Evolutionary conservation across 2,888 invertebrate species (phyloP), one percentile per base, ranked within the genome.

Genomic region (Netelia fuscicornis): DNA sequence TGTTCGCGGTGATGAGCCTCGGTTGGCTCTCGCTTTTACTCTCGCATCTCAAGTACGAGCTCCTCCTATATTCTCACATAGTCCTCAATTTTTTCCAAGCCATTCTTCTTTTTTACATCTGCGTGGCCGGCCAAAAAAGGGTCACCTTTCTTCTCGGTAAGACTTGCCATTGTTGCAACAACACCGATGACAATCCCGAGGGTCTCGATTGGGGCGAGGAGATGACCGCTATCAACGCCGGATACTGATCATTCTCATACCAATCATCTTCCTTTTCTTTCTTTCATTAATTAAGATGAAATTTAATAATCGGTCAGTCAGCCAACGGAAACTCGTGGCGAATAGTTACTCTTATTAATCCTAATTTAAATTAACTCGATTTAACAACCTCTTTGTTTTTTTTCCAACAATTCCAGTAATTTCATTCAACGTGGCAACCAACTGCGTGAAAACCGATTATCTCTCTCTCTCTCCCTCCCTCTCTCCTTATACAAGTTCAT

Each of bases 141-240:
- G 97, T 98, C 0, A 96, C 96, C 9, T 97, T 96, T 93, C 94
- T 98, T 78, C 93, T 98, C 67, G 95, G 96, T 84, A 97, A 98
- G 93, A 96, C 97, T 75, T 98, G 97, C 93, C 93, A 94, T 68
- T 95, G 95, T 85, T 95, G 95, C 88, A 93, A 94, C 76, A 94
- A 94, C 76, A 94, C 94, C 5, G 91, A 90, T 9, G 96, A 97
- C 86, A 96, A 96, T 0, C 78, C 86, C 8, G 96, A 96, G 2
- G 95, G 96, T 0, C 95, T 96, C n/a, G 97, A 98, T 90, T 98
- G 97, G 97, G 98, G 98, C 0, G 98, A 98, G 90, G 98, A 98
- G 94, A 96, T 98, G 97, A 96, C 97, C 75, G 97, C 97, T 86
- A 97, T 98, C 96, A 97, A 97, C 91, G 96, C 97, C 17, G 95